Base-by-base conservation (phyloP, 1,140 invertebrate species). In the Hylaeus volcanicus region DNA sequence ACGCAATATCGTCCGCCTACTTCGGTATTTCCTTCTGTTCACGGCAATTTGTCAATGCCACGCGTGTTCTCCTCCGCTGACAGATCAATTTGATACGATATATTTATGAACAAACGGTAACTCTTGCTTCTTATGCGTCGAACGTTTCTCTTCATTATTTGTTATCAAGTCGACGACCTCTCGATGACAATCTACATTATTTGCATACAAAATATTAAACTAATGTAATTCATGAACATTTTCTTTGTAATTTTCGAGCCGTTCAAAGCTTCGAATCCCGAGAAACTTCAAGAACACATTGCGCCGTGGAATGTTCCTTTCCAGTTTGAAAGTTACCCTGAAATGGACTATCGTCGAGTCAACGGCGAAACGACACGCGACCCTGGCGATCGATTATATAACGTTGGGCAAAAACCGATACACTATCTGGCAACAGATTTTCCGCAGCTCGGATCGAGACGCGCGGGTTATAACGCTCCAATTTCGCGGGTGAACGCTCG, bases 21-120 rank as follows among this genome's bases (percentile, higher is more conserved):
- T 58, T 74, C 61, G 15, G 48, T 76, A 81, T 81, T 81, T 73
- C 70, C 58, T 45, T 61, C 79, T 51, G 70, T 70, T 61, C 55
- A 6, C 39, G 37, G 12, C 79, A 56, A 81, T 81, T 81, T 81
- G 65, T 76, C 73, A 81, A 55, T 55, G 73, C 73, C 79, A 81
- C 6, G 5, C 12, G 4, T 9, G 6, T 51, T 39, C 41, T 41
- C 8, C 56, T 48, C 65, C 26, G 9, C 11, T 39, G 43, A 58
- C 63, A 43, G 45, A 76, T 65, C 61, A 68, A 81, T 81, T 81
- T 9, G 79, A 76, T 37, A 43, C 73, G 45, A 76, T 15, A 45
- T 39, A 55, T 76, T 81, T 81, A 76, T 63, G 63, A 58, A 41
- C 37, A 12, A 14, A 39, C 8, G 55, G n/a, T 55, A 6, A 70